A percentile compares a stretch with the other conserved stretches of the same genome.
Evolutionary conservation across 2,888 invertebrate genomes (phyloP).

Genomic region (Thera britannica): DNA sequence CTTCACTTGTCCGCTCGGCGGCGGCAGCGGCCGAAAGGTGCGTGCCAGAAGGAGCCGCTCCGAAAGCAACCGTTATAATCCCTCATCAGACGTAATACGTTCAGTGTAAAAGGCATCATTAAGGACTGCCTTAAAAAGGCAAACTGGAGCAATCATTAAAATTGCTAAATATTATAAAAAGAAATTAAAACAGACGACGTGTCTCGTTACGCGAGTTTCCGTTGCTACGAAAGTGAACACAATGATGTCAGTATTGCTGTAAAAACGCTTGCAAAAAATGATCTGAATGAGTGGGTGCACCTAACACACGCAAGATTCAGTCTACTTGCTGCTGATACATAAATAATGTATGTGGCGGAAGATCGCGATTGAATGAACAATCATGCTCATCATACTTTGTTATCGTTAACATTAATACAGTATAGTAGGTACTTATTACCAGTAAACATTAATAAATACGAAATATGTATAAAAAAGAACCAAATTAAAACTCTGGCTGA

Average conservation of each 20-base stretch:
- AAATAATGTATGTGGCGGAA: constrained; percentile 58
- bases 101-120: constrained; percentile 82
- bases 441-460: too few relatives aligned
- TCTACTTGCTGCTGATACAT: constrained; percentile 50
- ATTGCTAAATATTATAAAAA: constrained; percentile 78
- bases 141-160: constrained; percentile 82
- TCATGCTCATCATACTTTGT: background rate
- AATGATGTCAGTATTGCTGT: constrained; percentile 73
- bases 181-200: constrained; percentile 71
- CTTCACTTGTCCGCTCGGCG: constrained; percentile 68
- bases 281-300: constrained; percentile 71
- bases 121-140: constrained; percentile 82
- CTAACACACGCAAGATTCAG: constrained; percentile 58
- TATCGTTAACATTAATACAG: background rate
- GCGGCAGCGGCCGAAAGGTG: constrained; percentile 59
- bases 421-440: too few relatives aligned
- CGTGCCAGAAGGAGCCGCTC: constrained; percentile 58
- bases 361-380: constrained; percentile 49
- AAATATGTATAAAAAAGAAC: too few relatives aligned
- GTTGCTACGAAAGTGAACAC: constrained; percentile 82
- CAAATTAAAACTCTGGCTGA: too few relatives aligned
- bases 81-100: constrained; percentile 76
- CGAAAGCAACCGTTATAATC: constrained; percentile 78
- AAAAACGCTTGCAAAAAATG: constrained; percentile 75
- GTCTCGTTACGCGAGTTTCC: constrained; percentile 80